Evolutionary conservation across 2,888 invertebrate species (phyloP).

Genomic region (Campopleginae sp.): DNA sequence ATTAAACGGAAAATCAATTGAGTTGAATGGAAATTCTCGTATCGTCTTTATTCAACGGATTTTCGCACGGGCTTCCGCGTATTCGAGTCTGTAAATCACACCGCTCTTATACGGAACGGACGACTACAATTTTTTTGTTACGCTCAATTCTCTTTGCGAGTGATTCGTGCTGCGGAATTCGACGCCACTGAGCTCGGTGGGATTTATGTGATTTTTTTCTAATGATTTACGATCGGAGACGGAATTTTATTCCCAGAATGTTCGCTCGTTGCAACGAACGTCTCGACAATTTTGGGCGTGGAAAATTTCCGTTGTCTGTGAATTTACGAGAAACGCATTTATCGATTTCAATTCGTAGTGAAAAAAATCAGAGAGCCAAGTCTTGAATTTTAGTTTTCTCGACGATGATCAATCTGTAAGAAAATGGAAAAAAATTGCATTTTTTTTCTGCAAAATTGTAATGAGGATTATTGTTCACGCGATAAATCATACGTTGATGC

Average conservation of each 20-base stretch:
- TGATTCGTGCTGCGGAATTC: neutral
- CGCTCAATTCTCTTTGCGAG: neutral
- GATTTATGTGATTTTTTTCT: neutral
- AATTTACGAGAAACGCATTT: neutral
- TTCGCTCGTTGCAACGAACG: neutral
- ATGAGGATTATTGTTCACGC: neutral
- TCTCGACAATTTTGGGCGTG: neutral
- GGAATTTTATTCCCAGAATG: neutral
- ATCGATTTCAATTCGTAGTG: neutral
- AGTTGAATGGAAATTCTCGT: constrained; percentile 42
- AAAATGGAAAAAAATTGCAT: too few relatives aligned
- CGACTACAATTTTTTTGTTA: constrained; percentile 2
- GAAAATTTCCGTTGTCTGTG: neutral
- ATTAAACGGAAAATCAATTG: constrained; percentile 52
- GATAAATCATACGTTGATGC: neutral
- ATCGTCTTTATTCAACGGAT: constrained; percentile 17
- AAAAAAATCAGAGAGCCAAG: too few relatives aligned
- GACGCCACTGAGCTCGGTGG: neutral
- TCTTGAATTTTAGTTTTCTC: too few relatives aligned
- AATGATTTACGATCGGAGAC: neutral
- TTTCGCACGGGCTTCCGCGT: constrained; percentile 38
- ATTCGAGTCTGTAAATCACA: constrained; percentile 14
- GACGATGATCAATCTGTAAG: too few relatives aligned
- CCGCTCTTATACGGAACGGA: neutral
- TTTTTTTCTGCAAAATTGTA: neutral